Conservation (phyloP, 2,888 invertebrate species). For the Quadroppia sp. region DNA sequence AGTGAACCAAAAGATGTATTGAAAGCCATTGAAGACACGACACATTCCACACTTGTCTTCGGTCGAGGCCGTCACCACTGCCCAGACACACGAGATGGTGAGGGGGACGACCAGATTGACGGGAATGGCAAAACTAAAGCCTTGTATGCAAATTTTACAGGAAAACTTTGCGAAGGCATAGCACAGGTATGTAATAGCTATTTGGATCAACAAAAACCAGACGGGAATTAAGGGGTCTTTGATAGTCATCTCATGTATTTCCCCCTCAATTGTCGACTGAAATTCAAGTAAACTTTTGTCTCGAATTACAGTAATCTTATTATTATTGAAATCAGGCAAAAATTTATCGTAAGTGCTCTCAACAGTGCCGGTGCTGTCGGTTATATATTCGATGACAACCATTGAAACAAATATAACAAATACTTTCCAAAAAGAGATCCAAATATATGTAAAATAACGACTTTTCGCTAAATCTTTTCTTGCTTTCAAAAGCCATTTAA, state of each 20-base stretch:
- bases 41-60: conserved; percentile 38
- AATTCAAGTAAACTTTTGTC: too few relatives aligned
- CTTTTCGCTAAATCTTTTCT: conserved; percentile 32
- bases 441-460: conserved; percentile 32
- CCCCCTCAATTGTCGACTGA: conserved; percentile 21
- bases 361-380: too few relatives aligned
- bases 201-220: conserved; percentile 29
- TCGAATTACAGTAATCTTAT: not conserved
- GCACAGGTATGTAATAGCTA: conserved; percentile 52
- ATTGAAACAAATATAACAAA: conserved; percentile 26
- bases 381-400: conserved; percentile 27
- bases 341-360: not conserved
- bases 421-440: conserved; percentile 32
- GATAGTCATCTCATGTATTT: conserved; percentile 25
- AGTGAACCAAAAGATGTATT: conserved; percentile 39
- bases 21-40: conserved; percentile 17
- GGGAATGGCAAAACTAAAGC: conserved; percentile 55
- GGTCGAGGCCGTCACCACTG: not conserved
- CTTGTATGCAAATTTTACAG: conserved; percentile 57
- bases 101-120: conserved; percentile 54
- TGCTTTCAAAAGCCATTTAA: not conserved
- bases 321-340: not conserved
- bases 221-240: conserved; percentile 16
- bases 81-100: conserved; percentile 43
- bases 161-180: conserved; percentile 57